A percentile compares a stretch with the other conserved stretches of the same genome.
phyloP scores from a whole-genome alignment of 2,888 invertebrate genomes.

The Philereme vetulata region DNA sequence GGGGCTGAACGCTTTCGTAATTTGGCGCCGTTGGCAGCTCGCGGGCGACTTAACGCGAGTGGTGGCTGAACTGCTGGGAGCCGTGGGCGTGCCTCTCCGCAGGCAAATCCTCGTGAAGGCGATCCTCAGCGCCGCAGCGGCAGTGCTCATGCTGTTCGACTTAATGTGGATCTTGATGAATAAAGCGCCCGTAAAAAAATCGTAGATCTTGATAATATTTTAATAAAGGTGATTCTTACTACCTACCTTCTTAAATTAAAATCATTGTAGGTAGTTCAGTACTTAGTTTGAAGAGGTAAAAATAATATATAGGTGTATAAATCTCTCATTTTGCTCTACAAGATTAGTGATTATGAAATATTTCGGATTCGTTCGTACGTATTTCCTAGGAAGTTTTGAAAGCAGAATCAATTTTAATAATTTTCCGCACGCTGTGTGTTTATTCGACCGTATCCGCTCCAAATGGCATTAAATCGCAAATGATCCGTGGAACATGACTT shows the following conservation, averaged over 20 bases:
- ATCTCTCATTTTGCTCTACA: too few relatives aligned
- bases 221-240: too few relatives aligned
- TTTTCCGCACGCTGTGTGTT: conserved; percentile 20
- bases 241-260: too few relatives aligned
- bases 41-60: conserved; percentile 56
- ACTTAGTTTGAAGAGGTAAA: neutral
- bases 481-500: conserved; percentile 29
- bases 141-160: conserved; percentile 45
- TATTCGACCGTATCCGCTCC: conserved; percentile 18
- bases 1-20: conserved; percentile 52
- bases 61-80: conserved; percentile 57
- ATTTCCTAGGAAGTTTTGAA: too few relatives aligned
- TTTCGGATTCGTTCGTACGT: too few relatives aligned
- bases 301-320: too few relatives aligned
- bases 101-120: conserved; percentile 57
- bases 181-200: neutral
- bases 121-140: conserved; percentile 44
- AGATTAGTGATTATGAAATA: too few relatives aligned
- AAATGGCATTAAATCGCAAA: conserved; percentile 32
- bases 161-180: conserved; percentile 22
- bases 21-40: conserved; percentile 56
- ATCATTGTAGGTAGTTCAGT: conserved; percentile 2
- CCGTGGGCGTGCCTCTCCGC: conserved; percentile 55
- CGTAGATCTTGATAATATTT: neutral
- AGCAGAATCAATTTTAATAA: neutral